Base-by-base conservation (phyloP, 2,888 invertebrate species). In the Anticlea derivata region DNA sequence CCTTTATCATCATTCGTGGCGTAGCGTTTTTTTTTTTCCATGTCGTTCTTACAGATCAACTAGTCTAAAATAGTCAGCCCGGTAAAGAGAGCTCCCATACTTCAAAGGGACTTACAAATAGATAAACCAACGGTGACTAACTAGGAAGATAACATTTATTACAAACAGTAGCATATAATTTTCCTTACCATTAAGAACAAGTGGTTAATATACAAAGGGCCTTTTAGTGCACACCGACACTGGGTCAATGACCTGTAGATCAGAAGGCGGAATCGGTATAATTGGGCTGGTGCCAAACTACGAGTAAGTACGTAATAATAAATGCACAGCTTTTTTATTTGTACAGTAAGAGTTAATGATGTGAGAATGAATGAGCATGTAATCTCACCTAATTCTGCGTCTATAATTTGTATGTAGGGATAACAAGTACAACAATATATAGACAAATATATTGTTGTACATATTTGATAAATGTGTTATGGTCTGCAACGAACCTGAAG, bases 401-500 rank as follows among this genome's bases (percentile, higher is more conserved):
- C n/a, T 34, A 7, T 12, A 13, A n/a, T 13, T 13, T 7, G 11
- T 7, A 23, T 7, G 7, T 13, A n/a, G n/a, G n/a, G n/a, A n/a
- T n/a, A n/a, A n/a, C n/a, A n/a, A n/a, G n/a, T n/a, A n/a, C n/a
- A n/a, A n/a, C n/a, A n/a, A n/a, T n/a, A n/a, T n/a, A n/a, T n/a
- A n/a, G n/a, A n/a, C n/a, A n/a, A n/a, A n/a, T n/a, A n/a, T n/a
- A n/a, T 7, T 12, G 4, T 2, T 13, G n/a, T 12, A 13, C 31
- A 13, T 13, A 7, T 12, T 13, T 7, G 13, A 13, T 38, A 5
- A 27, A 27, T 31, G 8, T 13, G 31, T 30, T 22, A 26, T 22
- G 10, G 30, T 20, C 17, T 10, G 20, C 2, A 24, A 43, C 41
- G n/a, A 31, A 96, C 96, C 96, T 96, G 90, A 96, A 96, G 83